phyloP scores from a whole-genome alignment of 2,888 invertebrate genomes.

The Dynastes tityus region DNA sequence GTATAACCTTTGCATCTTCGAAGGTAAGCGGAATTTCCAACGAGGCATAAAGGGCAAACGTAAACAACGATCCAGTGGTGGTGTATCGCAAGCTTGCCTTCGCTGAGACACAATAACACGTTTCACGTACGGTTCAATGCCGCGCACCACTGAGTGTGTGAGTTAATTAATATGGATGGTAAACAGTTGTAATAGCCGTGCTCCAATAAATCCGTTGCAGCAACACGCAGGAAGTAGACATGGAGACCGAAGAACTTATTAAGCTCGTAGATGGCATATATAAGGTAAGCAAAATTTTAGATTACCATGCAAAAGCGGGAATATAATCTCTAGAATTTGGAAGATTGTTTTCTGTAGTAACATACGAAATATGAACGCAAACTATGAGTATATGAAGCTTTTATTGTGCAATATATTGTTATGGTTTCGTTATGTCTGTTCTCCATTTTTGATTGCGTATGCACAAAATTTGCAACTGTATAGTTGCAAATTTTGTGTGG shows the following conservation, averaged over 20 bases:
- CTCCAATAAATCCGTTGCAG: slow-evolving; percentile 34
- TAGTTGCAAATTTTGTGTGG: no score
- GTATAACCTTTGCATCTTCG: not conserved
- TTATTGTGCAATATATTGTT: no score
- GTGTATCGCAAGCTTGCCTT: slow-evolving; percentile 16
- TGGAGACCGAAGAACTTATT: slow-evolving; percentile 93
- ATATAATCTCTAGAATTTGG: not conserved
- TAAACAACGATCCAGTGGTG: slow-evolving; percentile 20
- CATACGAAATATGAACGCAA: no score
- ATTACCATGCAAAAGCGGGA: not conserved
- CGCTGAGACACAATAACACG: slow-evolving; percentile 19
- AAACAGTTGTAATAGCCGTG: slow-evolving; percentile 62
- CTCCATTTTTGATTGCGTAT: no score
- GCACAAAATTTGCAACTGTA: no score
- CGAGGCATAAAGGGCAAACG: slow-evolving; percentile 8
- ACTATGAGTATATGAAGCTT: no score
- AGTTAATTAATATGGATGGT: slow-evolving; percentile 59
- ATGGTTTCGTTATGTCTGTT: no score
- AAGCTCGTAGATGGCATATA: slow-evolving; percentile 93
- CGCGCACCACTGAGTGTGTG: slow-evolving; percentile 18
- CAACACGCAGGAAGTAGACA: slow-evolving; percentile 58
- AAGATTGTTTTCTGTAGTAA: not conserved
- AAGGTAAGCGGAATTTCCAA: not conserved
- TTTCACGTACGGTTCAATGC: slow-evolving; percentile 25
- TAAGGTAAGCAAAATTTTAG: slow-evolving; percentile 76